Base-by-base conservation (phyloP, 2,113 vertebrate species). In the Nothobranchius kuhntae region DNA sequence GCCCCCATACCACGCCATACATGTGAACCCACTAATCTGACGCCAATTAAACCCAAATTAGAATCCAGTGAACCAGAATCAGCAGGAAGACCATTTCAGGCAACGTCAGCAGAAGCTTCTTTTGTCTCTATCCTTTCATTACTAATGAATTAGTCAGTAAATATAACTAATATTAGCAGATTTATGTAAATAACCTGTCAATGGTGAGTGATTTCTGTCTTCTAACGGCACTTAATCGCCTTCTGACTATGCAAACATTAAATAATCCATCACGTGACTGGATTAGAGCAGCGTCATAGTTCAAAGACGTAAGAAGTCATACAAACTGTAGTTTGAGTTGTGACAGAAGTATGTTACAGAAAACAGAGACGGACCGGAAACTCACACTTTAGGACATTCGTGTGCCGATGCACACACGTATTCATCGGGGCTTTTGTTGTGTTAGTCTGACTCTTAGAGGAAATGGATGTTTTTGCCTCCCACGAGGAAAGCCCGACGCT, bases 11-110 rank as follows among this genome's bases (percentile, higher is more conserved):
- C 21, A 21, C 21, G 21, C 21, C 21, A 21, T 21, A 21, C 1
- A 1, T 1, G 54, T 54, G 52, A 79, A 76, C 21, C 53, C 58
- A 64, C 59, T 26, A 70, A 76, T 42, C 6, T 24, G 60, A 13
- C 26, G 45, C 24, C 35, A 13, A 24, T 12, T 52, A 30, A 9
- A 54, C 12, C 8, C 36, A 17, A 64, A 59, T 24, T 35, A 10
- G 4, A 13, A 10, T 6, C 51, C 38, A 35, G 38, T 38, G 13
- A 72, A 48, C 54, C 30, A 40, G 14, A 13, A 53, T 44, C 62
- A 35, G n/a, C 45, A 45, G 7, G 13, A 47, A 66, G 61, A 21
- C 13, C 13, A 35, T 14, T 51, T 26, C 53, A 35, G 44, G 44
- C 44, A 12, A 12, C 44, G 13, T 45, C 12, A 45, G 44, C 44